Evolutionary conservation across 2,113 vertebrate genomes (phyloP), one percentile per base, ranked within the genome.

Genomic region (Cheilinus undulatus): DNA sequence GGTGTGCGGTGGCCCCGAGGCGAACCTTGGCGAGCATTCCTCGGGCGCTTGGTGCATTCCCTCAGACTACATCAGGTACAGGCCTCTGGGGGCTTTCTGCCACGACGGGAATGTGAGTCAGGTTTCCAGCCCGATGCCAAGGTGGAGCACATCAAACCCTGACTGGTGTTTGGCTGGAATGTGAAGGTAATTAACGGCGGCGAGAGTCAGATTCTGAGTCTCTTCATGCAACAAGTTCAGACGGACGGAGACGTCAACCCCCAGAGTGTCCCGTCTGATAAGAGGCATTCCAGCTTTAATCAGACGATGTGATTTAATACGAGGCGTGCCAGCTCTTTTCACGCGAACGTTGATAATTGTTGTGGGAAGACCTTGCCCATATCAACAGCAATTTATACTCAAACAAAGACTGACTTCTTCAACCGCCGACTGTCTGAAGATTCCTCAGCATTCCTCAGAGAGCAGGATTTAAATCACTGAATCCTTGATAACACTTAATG

Each of bases 121-220:
- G 70, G 59, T 84, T 86, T 88, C 56, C 56, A 78, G 10, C 27
- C 19, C 49, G 14, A 2, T 71, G 86, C 77, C 75, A 73, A 73
- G 80, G 53, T 76, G 80, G 51, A 49, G 56, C 63, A 68, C 23
- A 80, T 90, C 69, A 87, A 80, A 84, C 75, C 48, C 58, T n/a
- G 38, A 49, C 69, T 63, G 69, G 26, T 13, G 6, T 65, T 69
- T 49, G 57, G 23, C 9, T 72, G 84, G 80, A 88, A 90, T 85
- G 78, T n/a, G 26, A 58, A 28, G 50, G 62, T 79, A 73, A 80
- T 88, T 82, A 84, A 69, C 54, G 42, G 26, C 19, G 28, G 46
- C 19, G 0, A 58, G 46, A 66, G 68, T 59, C 66, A 24, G 36
- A 48, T 27, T 27, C 30, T 3, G 9, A 26, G 27, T 70, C 65